Conservation (phyloP, 2,797 vertebrate species). For the Coranthus polyacanthus region DNA sequence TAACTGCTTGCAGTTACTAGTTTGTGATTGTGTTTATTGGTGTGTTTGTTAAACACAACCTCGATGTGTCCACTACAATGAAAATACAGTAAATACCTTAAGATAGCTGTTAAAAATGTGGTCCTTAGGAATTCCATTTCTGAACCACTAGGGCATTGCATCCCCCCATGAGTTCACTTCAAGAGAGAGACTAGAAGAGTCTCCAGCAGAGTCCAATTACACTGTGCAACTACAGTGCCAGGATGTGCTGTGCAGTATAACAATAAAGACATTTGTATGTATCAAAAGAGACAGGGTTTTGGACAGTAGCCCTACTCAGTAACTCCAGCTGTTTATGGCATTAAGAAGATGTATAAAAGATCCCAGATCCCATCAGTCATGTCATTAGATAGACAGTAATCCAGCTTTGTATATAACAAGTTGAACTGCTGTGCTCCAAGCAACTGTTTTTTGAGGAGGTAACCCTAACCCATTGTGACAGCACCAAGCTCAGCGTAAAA, state of each 20-base stretch:
- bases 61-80: background rate
- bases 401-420: background rate
- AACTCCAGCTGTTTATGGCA: slow-evolving; percentile 9
- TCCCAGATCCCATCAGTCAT: background rate
- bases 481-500: no score
- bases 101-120: background rate
- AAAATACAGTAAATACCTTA: slow-evolving; percentile 1
- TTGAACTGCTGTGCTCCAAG: no score
- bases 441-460: background rate
- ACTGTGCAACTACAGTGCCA: slow-evolving; percentile 23
- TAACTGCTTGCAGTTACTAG: no score
- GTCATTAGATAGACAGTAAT: background rate
- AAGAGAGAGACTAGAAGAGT: slow-evolving; percentile 27
- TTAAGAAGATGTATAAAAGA: background rate
- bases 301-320: background rate
- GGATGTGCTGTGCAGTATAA: slow-evolving; percentile 11
- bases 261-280: slow-evolving; percentile 18
- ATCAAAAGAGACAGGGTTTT: slow-evolving; percentile 10
- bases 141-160: slow-evolving; percentile 4
- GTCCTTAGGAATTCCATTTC: slow-evolving; percentile 3
- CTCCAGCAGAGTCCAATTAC: slow-evolving; percentile 43
- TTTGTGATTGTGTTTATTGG: background rate
- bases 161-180: slow-evolving; percentile 18
- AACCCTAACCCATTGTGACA: background rate
- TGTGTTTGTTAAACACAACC: background rate